Base-by-base conservation (phyloP, 2,797 vertebrate genomes). In the Nannoperca australis region DNA sequence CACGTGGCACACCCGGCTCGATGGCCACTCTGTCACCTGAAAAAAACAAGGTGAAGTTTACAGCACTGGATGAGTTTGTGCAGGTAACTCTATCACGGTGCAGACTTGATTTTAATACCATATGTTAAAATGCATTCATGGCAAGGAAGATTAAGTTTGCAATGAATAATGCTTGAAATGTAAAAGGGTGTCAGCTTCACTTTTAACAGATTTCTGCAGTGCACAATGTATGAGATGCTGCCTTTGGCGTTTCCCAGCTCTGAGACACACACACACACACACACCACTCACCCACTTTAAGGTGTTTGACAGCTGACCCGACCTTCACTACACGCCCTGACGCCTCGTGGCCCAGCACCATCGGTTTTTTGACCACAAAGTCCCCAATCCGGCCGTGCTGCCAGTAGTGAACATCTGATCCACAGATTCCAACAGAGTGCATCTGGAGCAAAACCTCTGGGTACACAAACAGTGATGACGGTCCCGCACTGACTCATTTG, bases 361-460 rank as follows among this genome's bases (percentile, higher is more conserved):
- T 97, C 0, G 98, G 98, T 36, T 95, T 92, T 74, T 90, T 96
- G 70, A 99, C 72, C 0, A 98, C 89, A 85, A 94, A 98, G 85
- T 97, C 94, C 17, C 96, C 98, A 0, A 99, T 98, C 0, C 93
- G 94, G 1, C 98, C 98, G 0, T 97, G 77, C 81, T 97, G 95
- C 98, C 98, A 99, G 87, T 96, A 99, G 86, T 99, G 98, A 67
- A 99, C 96, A 0, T 99, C 98, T 0, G 98, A 99, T 3, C 97
- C 98, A 0, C 98, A 99, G 87, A 99, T 99, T 22, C 98, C 98
- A 2, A 99, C 97, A 0, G 98, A 99, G 89, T 99, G 97, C 96
- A 99, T 99, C 93, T 92, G 95, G 49, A 99, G 91, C 40, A 99
- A 92, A 15, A 98, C 98, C 50, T 99, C 98, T 99, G 76, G 30